Percentiles rank a stretch among this genome's conserved stretches.
Evolutionary conservation across 2,888 invertebrate species (phyloP).

Genomic region (Reticulitermes lucifugus): DNA sequence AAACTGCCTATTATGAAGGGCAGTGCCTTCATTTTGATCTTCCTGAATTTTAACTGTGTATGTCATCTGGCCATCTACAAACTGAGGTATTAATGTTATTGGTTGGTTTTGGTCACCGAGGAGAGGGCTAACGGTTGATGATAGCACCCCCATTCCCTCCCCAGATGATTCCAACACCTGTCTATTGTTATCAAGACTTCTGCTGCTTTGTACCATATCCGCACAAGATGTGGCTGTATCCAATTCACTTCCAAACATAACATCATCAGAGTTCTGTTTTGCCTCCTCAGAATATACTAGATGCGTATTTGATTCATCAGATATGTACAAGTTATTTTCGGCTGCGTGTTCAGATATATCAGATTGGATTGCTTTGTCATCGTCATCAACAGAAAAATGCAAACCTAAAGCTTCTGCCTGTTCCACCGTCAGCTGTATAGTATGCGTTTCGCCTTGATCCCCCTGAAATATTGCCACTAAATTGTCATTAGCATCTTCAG

Average conservation of each 20-base stretch:
- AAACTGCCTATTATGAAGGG: conserved; percentile 18
- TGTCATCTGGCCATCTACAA: conserved; percentile 52
- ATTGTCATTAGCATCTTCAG: conserved; percentile 42
- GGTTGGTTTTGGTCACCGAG: conserved; percentile 46
- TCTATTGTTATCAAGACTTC: conserved; percentile 32
- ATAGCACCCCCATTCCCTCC: conserved; percentile 41
- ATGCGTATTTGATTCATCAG: conserved; percentile 37
- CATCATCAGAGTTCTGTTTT: conserved; percentile 36
- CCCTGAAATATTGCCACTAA: conserved; percentile 50
- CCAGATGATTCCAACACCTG: conserved; percentile 14
- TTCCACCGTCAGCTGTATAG: conserved; percentile 61
- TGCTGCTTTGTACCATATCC: conserved; percentile 28
- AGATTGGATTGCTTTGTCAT: conserved; percentile 29
- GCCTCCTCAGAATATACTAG: conserved; percentile 43
- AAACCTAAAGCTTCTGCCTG: conserved; percentile 62
- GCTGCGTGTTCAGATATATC: conserved; percentile 28
- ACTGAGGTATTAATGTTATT: conserved; percentile 52
- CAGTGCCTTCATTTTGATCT: conserved; percentile 20
- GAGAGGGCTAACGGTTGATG: conserved; percentile 38
- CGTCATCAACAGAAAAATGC: conserved; percentile 59
- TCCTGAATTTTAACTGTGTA: conserved; percentile 53
- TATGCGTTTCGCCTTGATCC: conserved; percentile 57
- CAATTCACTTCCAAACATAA: conserved; percentile 45
- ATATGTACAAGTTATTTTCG: conserved; percentile 36
- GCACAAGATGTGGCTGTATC: conserved; percentile 9